A percentile compares a stretch with the other conserved stretches of the same genome.
phyloP scores from a whole-genome alignment of 2,797 vertebrate species.

The Apodemus agrarius region DNA sequence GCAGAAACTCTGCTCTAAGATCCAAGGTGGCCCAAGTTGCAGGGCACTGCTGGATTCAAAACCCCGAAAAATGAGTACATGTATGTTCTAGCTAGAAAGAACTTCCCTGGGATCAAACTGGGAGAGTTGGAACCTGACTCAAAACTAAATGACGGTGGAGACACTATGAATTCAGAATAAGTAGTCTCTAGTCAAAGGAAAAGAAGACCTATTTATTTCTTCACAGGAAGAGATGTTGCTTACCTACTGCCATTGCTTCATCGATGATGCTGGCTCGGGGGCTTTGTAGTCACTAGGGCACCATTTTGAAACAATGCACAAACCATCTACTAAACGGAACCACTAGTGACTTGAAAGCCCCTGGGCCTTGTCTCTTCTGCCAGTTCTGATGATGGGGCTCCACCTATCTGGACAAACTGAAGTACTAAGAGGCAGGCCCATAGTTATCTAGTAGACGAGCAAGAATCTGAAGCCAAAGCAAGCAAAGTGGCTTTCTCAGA shows the following conservation, averaged over 20 bases:
- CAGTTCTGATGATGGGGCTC: constrained; percentile 41
- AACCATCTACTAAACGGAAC: constrained; percentile 77
- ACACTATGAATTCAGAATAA: constrained; percentile 21
- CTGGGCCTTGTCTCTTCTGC: constrained; percentile 68
- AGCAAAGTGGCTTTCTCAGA: constrained; percentile 1
- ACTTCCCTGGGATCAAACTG: background rate
- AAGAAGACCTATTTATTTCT: background rate
- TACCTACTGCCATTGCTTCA: constrained; percentile 58
- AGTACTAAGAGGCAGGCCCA: constrained; percentile 51
- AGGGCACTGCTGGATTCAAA: background rate
- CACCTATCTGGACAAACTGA: constrained; percentile 62
- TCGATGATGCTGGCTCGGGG: constrained; percentile 61
- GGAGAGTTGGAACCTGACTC: background rate
- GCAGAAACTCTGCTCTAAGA: background rate
- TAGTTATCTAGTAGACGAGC: constrained; percentile 52
- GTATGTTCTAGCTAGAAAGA: background rate
- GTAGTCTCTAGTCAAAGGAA: background rate
- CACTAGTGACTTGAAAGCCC: constrained; percentile 80
- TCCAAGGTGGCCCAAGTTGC: background rate
- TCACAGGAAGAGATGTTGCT: constrained; percentile 16
- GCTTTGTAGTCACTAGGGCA: constrained; percentile 80
- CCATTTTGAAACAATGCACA: constrained; percentile 78
- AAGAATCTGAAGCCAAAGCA: constrained; percentile 17
- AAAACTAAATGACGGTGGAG: background rate
- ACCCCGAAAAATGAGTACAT: background rate